These are phyloP conservation scores for Chrysolina oricalcia DNA, from an alignment of 2,888 invertebrate genomes.

Conservation along the genomic window DNA sequence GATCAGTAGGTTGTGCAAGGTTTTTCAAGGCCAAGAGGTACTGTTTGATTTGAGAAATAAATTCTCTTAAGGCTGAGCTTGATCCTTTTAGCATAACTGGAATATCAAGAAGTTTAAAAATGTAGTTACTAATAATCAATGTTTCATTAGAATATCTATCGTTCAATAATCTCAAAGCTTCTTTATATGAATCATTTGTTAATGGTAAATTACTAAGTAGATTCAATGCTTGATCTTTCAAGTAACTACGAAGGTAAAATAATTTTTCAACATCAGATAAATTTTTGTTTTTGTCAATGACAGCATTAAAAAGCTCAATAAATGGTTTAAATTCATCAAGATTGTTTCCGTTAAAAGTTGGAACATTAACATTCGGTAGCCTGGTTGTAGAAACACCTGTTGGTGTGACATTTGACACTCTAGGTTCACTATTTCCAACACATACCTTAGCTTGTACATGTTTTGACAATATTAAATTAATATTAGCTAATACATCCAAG, in stretches of 20 bases:
- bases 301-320: not conserved
- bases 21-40: constrained; percentile 1
- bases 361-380: not conserved
- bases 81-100: not conserved
- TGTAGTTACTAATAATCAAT: not conserved
- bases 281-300: not conserved
- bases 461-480: not conserved
- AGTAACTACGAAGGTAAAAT: constrained; percentile 2
- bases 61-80: constrained; percentile 2
- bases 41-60: constrained; percentile 3
- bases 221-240: not conserved
- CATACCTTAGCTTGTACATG: not conserved
- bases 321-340: constrained; percentile 6
- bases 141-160: not conserved
- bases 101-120: not conserved
- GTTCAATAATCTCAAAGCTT: not conserved
- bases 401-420: not conserved
- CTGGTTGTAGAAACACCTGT: not conserved
- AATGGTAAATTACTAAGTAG: not conserved
- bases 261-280: constrained; percentile 6
- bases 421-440: not conserved
- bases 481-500: not conserved
- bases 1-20: constrained; percentile 8
- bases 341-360: constrained; percentile 3
- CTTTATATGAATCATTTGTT: not conserved